Evolutionary conservation across 2,113 vertebrate genomes (phyloP).

Genomic region (Microtus richardsoni): DNA sequence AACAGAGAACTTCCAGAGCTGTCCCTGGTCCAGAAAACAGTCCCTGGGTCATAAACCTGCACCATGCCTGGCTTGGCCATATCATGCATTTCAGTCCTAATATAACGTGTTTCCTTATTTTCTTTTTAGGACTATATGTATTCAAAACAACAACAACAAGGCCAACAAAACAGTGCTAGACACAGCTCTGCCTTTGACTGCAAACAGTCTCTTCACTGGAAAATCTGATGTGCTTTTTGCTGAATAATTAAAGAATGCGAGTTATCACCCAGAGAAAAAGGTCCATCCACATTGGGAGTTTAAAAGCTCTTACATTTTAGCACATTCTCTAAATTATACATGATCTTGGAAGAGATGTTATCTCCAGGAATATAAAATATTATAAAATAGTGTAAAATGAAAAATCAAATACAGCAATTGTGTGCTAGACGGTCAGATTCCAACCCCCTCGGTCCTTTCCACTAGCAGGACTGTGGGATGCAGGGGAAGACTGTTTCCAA

Average conservation of each 20-base stretch:
- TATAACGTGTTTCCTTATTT: background rate
- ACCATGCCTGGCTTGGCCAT: background rate
- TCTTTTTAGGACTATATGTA: background rate
- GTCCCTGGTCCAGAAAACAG: background rate
- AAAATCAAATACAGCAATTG: slow-evolving; percentile 1
- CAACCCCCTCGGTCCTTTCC: background rate
- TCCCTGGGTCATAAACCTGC: background rate
- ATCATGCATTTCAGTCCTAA: slow-evolving; percentile 30
- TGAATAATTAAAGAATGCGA: slow-evolving; percentile 72
- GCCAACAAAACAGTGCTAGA: background rate
- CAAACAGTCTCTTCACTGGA: slow-evolving; percentile 58
- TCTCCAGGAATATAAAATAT: slow-evolving; percentile 47
- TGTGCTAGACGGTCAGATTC: background rate
- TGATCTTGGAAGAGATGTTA: slow-evolving; percentile 44
- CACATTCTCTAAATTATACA: slow-evolving; percentile 68
- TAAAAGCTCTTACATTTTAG: slow-evolving; percentile 65
- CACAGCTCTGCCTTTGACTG: background rate
- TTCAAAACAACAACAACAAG: slow-evolving; percentile 47
- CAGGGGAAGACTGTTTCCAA: background rate
- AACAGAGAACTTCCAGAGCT: background rate
- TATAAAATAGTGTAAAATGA: slow-evolving; percentile 56
- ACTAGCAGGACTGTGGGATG: background rate
- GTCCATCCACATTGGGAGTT: slow-evolving; percentile 52
- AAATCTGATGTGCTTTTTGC: slow-evolving; percentile 52
- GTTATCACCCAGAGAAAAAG: slow-evolving; percentile 69